These are phyloP conservation scores for Crocuta crocuta DNA, from an alignment of 2,113 vertebrate species.

Conservation along the genomic window DNA sequence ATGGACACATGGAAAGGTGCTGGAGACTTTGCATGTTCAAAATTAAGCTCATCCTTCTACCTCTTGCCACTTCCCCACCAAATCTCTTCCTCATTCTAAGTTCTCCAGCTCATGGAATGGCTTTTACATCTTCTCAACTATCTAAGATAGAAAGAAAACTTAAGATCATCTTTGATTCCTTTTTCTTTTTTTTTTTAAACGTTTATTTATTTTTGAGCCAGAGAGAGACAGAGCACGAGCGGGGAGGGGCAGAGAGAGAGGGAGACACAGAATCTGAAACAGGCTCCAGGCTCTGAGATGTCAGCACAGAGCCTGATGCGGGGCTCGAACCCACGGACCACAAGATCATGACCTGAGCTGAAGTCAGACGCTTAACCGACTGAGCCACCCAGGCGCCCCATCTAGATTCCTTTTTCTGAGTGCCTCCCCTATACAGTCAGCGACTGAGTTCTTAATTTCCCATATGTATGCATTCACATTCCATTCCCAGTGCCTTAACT, in stretches of 20 bases:
- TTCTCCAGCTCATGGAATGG: conserved; percentile 38
- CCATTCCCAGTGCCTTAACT: background rate
- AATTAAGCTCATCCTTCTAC: conserved; percentile 30
- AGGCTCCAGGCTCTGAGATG: too few species aligned
- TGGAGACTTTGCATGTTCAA: background rate
- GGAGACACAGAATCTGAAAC: too few species aligned
- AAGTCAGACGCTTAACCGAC: too few species aligned
- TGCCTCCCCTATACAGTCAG: background rate
- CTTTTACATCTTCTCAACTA: conserved; percentile 9
- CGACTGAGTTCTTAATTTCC: conserved; percentile 24
- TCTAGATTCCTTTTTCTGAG: background rate
- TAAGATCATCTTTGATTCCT: background rate
- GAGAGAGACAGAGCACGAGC: too few species aligned
- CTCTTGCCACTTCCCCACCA: background rate
- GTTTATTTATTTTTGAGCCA: too few species aligned
- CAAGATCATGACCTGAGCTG: too few species aligned
- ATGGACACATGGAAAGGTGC: conserved; percentile 12
- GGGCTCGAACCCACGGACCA: too few species aligned
- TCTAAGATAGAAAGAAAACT: background rate
- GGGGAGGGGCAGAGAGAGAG: too few species aligned
- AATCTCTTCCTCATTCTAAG: background rate
- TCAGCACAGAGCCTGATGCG: too few species aligned
- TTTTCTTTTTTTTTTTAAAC: background rate
- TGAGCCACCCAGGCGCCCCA: too few species aligned
- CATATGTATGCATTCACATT: background rate